These are phyloP conservation scores for Clarias platycephalus DNA, from an alignment of 2,797 vertebrate genomes.

Conservation along the genomic window DNA sequence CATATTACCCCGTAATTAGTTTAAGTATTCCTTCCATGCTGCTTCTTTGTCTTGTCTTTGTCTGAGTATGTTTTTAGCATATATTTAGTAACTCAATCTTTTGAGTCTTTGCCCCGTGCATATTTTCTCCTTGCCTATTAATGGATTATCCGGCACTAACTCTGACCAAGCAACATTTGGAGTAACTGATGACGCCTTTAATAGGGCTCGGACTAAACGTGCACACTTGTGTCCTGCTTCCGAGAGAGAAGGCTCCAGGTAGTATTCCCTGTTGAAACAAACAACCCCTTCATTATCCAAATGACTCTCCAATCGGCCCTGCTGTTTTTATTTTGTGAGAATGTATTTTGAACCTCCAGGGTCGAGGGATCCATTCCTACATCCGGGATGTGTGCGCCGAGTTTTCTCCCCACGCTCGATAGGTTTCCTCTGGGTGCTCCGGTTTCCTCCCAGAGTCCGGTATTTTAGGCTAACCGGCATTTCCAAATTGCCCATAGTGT, in stretches of 20 bases:
- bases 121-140: background rate
- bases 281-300: background rate
- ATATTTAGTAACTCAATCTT: background rate
- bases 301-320: background rate
- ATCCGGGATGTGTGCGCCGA: too few relatives aligned
- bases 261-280: background rate
- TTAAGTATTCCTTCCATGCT: background rate
- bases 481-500: too few relatives aligned
- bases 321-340: background rate
- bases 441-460: too few relatives aligned
- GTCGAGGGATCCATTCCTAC: too few relatives aligned
- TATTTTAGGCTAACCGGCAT: too few relatives aligned
- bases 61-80: background rate
- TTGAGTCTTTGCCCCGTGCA: background rate
- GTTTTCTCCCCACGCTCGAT: too few relatives aligned
- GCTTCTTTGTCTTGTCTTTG: background rate
- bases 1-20: conserved; percentile 11
- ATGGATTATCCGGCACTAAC: background rate
- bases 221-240: background rate
- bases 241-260: background rate
- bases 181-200: background rate
- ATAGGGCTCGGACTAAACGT: background rate
- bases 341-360: too few relatives aligned
- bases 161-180: background rate
- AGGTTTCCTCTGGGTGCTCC: too few relatives aligned